These are phyloP conservation scores for Metopia argyrocephala DNA, from an alignment of 2,888 invertebrate species.

Conservation along the genomic window DNA sequence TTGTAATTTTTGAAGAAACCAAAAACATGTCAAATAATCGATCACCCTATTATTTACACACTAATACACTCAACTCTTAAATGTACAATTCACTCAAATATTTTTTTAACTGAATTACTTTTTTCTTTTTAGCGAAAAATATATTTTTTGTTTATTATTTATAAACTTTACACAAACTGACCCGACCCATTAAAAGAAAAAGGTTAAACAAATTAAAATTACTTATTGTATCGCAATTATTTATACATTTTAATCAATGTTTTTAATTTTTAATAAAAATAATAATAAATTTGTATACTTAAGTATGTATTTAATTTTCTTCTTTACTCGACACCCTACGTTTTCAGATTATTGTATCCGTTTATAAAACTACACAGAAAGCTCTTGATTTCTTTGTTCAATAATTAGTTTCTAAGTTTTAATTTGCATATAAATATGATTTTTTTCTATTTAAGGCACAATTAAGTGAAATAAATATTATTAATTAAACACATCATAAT, in stretches of 20 bases:
- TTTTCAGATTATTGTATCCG: too few relatives aligned
- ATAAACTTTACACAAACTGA: too few relatives aligned
- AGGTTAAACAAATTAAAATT: too few relatives aligned
- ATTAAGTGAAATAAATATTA: constrained; percentile 20
- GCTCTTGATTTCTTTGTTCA: background rate
- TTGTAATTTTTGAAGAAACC: too few relatives aligned
- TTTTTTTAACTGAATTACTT: constrained; percentile 24
- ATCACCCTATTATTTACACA: background rate
- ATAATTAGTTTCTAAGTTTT: constrained; percentile 34
- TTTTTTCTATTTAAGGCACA: constrained; percentile 55
- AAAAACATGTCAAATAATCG: too few relatives aligned
- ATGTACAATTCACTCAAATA: constrained; percentile 58
- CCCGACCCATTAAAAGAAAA: too few relatives aligned
- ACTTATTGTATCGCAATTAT: background rate
- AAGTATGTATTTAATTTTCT: background rate
- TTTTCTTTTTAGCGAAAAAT: background rate
- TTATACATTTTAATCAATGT: constrained; percentile 4
- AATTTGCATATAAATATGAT: too few relatives aligned
- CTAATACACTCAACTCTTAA: constrained; percentile 27
- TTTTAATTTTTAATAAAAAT: constrained; percentile 18
- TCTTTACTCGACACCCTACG: background rate
- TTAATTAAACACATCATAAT: constrained; percentile 29
- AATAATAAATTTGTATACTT: background rate
- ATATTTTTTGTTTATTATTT: too few relatives aligned
- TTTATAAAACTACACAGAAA: too few relatives aligned